Conservation (phyloP, 2,797 vertebrate species). For the Hoplostethus atlanticus region DNA sequence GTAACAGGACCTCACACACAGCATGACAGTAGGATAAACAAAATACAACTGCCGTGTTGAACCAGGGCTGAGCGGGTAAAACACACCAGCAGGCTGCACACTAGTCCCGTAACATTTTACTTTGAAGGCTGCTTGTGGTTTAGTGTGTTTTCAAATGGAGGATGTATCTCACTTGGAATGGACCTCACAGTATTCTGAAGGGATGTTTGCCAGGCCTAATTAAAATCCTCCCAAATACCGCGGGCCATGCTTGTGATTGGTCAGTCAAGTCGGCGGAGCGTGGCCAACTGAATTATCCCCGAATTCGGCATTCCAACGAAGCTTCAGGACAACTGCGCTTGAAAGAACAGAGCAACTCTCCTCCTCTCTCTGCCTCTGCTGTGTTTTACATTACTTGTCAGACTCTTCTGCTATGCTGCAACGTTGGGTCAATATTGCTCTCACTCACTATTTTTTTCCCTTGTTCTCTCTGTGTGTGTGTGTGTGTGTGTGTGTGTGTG, state of each 20-base stretch:
- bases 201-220: slow-evolving; percentile 34
- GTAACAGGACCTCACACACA: too few relatives aligned
- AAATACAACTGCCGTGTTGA: slow-evolving; percentile 8
- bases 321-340: slow-evolving; percentile 3
- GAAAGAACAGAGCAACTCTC: not conserved
- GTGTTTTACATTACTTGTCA: slow-evolving; percentile 8
- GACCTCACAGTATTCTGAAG: slow-evolving; percentile 23
- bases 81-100: not conserved
- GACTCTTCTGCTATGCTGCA: slow-evolving; percentile 33
- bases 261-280: slow-evolving; percentile 17
- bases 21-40: slow-evolving; percentile 19
- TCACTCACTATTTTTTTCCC: slow-evolving; percentile 42
- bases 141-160: slow-evolving; percentile 25
- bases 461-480: slow-evolving; percentile 16
- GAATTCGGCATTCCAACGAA: not conserved
- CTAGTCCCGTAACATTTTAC: slow-evolving; percentile 20
- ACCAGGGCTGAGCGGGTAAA: not conserved
- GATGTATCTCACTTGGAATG: slow-evolving; percentile 19
- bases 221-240: slow-evolving; percentile 31
- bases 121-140: not conserved
- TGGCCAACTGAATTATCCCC: slow-evolving; percentile 11
- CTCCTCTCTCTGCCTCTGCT: slow-evolving; percentile 40
- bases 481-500: not conserved
- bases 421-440: slow-evolving; percentile 36
- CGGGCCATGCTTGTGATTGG: not conserved